Conservation (phyloP, 1,140 invertebrate genomes). For the Olivierus martensii region DNA sequence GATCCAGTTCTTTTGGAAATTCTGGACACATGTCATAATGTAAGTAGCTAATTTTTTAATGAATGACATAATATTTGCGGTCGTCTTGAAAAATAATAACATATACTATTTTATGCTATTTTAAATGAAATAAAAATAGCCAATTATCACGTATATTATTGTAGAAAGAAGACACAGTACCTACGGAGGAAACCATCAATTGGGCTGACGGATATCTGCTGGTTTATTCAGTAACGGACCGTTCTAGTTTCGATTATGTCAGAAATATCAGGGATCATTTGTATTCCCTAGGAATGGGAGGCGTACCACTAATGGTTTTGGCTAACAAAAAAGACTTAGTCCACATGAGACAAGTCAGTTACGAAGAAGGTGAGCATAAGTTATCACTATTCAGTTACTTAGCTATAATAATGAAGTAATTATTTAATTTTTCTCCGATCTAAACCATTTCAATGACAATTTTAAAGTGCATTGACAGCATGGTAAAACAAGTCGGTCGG, state of each 20-base stretch:
- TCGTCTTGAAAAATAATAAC: no score
- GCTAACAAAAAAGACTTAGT: conserved; percentile 88
- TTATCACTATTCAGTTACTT: no score
- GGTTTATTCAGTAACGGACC: conserved; percentile 82
- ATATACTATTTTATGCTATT: no score
- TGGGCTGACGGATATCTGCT: conserved; percentile 81
- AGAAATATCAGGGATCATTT: conserved; percentile 54
- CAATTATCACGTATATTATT: no score
- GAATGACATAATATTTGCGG: no score
- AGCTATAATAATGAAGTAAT: no score
- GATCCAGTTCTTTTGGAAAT: conserved; percentile 85
- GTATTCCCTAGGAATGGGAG: neutral
- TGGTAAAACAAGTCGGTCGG: no score
- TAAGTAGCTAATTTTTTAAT: no score
- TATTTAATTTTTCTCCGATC: no score
- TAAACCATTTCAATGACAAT: no score
- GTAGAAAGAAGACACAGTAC: conserved; percentile 52
- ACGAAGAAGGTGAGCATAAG: conserved; percentile 58
- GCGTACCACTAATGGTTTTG: conserved; percentile 51
- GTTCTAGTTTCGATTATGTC: conserved; percentile 69
- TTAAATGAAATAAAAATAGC: no score
- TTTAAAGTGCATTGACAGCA: no score
- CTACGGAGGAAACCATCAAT: conserved; percentile 55
- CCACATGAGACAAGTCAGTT: conserved; percentile 72
- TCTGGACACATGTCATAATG: conserved; percentile 79